Evolutionary conservation across 2,888 invertebrate genomes (phyloP).

Genomic region (Abrostola tripartita): DNA sequence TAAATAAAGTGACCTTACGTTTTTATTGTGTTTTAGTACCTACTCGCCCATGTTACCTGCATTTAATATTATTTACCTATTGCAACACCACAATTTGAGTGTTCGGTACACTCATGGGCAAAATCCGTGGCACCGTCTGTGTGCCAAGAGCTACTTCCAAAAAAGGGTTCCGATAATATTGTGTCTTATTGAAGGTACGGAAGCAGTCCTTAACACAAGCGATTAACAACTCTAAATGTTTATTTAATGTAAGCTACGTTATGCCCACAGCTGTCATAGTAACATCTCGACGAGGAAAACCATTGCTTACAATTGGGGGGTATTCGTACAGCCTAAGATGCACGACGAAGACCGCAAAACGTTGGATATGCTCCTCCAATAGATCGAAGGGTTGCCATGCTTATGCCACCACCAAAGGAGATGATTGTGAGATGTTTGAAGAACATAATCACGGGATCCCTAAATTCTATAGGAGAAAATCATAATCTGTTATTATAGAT

Average conservation of each 20-base stretch:
- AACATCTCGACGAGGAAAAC: constrained; percentile 15
- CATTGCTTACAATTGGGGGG: constrained; percentile 10
- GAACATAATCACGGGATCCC: constrained; percentile 1
- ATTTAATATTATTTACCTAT: too few relatives aligned
- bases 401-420: background rate
- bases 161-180: background rate
- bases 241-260: too few relatives aligned
- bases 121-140: constrained; percentile 10
- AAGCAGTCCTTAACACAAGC: too few relatives aligned
- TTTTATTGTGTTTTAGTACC: too few relatives aligned
- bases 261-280: constrained; percentile 8
- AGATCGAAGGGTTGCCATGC: constrained; percentile 21
- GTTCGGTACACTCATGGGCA: too few relatives aligned
- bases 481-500: too few relatives aligned
- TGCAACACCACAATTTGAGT: too few relatives aligned
- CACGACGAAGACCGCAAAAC: constrained; percentile 10
- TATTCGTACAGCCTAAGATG: constrained; percentile 17
- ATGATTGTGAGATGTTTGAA: background rate
- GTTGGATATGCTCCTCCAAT: constrained; percentile 26
- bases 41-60: too few relatives aligned
- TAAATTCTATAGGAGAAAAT: background rate
- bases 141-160: background rate
- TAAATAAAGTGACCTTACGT: too few relatives aligned
- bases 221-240: too few relatives aligned
- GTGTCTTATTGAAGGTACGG: constrained; percentile 10